Base-by-base conservation (phyloP, 1,140 invertebrate genomes). In the Vollenhovia emeryi region DNA sequence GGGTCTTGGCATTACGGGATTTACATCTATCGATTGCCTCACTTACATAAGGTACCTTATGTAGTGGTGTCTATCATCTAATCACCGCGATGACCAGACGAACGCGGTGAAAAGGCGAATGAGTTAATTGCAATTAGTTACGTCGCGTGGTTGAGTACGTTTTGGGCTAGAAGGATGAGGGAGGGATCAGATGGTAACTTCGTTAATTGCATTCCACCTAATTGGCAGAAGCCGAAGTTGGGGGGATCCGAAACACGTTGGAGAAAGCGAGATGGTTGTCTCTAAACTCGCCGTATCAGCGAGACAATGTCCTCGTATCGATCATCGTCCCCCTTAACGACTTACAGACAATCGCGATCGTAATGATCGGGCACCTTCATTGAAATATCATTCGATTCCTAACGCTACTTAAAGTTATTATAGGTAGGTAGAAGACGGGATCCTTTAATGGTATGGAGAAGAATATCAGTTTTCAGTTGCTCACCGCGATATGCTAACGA, bases 191-290 rank as follows among this genome's bases (percentile, higher is more conserved):
- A 87, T 43, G 48, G 84, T 64, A 83, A 86, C 64, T 84, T 86
- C 30, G 85, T 88, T 88, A 88, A 88, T 86, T 71, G 78, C 85
- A 78, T 88, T 86, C 66, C 85, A 86, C 30, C 79, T 86, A 86
- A 88, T 88, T 88, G 87, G 40, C 71, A 50, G 57, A 43, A 45
- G 75, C 48, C 75, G 13, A 84, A 55, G 73, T 30, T 27, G 60
- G 21, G 21, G 18, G 30, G 40, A 75, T 40, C 24, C 62, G 36
- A 71, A 55, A 24, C 50, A 55, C 11, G 6, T 69, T 27, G 40
- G 60, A 66, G 40, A 75, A 76, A 80, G 66, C 62, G 62, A 62
- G 27, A 33, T 3, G 27, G 50, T 27, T 15, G 13, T 59, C 24
- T 40, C 73, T 40, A 80, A 15, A 66, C 48, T 66, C 73, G 18